phyloP scores from a whole-genome alignment of 2,888 invertebrate species.

The Noctua janthe region DNA sequence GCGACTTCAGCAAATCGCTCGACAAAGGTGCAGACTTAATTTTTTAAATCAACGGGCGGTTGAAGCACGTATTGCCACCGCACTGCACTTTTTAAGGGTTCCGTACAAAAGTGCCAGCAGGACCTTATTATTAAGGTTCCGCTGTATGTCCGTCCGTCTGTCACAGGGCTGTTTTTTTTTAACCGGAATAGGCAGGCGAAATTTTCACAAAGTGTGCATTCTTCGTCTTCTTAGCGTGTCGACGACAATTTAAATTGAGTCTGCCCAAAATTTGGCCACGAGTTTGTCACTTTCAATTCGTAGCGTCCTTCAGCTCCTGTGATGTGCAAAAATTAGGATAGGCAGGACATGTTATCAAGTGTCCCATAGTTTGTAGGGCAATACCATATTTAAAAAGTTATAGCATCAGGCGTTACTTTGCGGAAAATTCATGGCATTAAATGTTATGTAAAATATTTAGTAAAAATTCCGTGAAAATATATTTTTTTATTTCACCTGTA shows the following conservation, averaged over 20 bases:
- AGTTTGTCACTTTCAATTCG: not conserved
- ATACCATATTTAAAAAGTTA: no score
- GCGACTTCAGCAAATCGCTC: constrained; percentile 57
- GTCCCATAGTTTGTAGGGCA: not conserved
- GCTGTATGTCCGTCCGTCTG: not conserved
- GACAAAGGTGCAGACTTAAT: constrained; percentile 63
- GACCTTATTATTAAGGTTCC: not conserved
- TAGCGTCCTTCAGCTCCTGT: not conserved
- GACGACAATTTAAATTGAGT: not conserved
- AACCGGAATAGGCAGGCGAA: not conserved
- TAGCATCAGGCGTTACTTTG: no score
- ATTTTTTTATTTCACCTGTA: no score
- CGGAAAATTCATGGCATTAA: no score
- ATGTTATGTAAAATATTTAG: not conserved
- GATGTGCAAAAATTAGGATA: not conserved
- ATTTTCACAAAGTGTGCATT: not conserved
- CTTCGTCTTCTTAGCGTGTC: no score
- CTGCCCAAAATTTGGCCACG: not conserved
- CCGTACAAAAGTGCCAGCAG: not conserved
- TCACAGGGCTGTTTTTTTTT: not conserved
- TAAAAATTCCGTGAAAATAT: no score
- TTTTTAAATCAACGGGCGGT: constrained; percentile 64
- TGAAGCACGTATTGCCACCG: constrained; percentile 58
- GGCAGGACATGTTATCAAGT: not conserved
- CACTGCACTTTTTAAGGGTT: constrained; percentile 56